Conservation (phyloP, 2,888 invertebrate genomes). For the Lasioglossum oenotherae region DNA sequence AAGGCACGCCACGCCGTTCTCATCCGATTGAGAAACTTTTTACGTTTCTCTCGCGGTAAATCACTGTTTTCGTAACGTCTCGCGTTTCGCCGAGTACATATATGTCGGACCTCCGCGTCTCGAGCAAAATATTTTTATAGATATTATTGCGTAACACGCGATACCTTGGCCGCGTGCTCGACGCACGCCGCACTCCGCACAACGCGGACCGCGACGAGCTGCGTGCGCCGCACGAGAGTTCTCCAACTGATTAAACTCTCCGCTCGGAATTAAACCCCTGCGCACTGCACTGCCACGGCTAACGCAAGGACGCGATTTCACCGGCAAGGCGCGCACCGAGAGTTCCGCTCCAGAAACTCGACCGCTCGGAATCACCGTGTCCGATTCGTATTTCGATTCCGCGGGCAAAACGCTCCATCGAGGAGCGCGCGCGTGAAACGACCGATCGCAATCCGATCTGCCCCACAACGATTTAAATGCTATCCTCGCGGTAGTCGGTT, state of each 20-base stretch:
- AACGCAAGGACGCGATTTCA: constrained; percentile 54
- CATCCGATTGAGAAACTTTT: constrained; percentile 50
- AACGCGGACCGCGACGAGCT: background rate
- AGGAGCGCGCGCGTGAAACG: background rate
- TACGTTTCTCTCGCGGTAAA: constrained; percentile 51
- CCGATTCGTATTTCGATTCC: constrained; percentile 22
- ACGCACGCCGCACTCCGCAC: background rate
- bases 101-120: constrained; percentile 9
- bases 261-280: constrained; percentile 17
- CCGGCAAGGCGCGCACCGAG: constrained; percentile 11
- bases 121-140: constrained; percentile 30
- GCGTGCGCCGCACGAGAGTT: background rate
- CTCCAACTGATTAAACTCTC: constrained; percentile 8
- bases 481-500: no score
- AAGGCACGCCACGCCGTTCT: background rate
- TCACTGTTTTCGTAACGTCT: constrained; percentile 50
- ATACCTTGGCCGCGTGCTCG: constrained; percentile 1
- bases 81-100: background rate
- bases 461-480: background rate
- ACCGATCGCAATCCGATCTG: background rate
- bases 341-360: constrained; percentile 52
- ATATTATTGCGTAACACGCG: constrained; percentile 36
- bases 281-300: constrained; percentile 55
- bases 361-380: constrained; percentile 19
- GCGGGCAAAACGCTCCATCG: background rate